phyloP scores from a whole-genome alignment of 2,797 vertebrate genomes.

The Eremophila alpestris region DNA sequence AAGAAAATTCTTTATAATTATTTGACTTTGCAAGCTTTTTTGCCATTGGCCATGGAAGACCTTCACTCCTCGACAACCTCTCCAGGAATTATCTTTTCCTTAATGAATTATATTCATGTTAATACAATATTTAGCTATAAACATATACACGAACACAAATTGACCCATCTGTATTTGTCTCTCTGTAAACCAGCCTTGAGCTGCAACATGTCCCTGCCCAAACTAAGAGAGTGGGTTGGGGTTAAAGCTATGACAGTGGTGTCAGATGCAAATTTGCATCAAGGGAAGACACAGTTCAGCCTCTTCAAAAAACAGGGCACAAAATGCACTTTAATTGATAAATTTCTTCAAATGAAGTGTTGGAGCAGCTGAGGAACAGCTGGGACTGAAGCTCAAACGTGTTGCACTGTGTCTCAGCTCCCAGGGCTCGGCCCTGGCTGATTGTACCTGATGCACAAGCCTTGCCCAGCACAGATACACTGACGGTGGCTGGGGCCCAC shows the following conservation, averaged over 20 bases:
- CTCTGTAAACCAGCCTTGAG: background rate
- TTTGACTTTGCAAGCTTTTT: background rate
- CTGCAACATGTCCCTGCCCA: background rate
- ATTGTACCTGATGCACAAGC: background rate
- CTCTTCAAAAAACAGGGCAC: background rate
- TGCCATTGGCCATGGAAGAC: background rate
- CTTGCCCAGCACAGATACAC: background rate
- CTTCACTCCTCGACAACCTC: background rate
- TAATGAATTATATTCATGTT: background rate
- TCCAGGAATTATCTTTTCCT: background rate
- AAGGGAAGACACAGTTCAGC: background rate
- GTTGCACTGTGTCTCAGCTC: background rate
- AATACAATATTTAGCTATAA: slow-evolving; percentile 6
- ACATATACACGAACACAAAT: background rate
- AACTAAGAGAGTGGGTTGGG: background rate
- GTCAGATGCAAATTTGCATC: background rate
- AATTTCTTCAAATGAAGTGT: background rate
- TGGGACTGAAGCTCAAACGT: background rate
- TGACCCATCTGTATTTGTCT: background rate
- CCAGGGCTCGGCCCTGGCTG: accelerated
- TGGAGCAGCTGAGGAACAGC: background rate
- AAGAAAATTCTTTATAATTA: background rate
- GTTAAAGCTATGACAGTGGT: slow-evolving; percentile 8
- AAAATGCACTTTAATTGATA: background rate
- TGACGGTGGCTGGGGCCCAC: background rate